Base-by-base conservation (phyloP, 2,113 vertebrate genomes). In the Burhinus oedicnemus region DNA sequence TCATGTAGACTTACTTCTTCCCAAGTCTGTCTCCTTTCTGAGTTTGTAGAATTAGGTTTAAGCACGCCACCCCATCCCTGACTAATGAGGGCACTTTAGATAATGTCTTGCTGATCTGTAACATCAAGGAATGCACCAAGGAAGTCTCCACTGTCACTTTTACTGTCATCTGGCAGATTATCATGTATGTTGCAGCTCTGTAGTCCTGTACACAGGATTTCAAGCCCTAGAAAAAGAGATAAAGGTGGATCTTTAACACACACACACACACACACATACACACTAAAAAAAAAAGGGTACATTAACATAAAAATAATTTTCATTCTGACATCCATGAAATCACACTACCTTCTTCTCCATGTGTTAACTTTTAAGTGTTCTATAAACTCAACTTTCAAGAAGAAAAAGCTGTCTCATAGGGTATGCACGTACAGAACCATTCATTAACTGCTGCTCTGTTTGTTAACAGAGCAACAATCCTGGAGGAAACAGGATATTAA, bases 151-250 rank as follows among this genome's bases (percentile, higher is more conserved):
- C 98, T 36, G 98, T 98, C 80, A 99, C 99, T 97, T 99, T 99
- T 82, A 99, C 98, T 6, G 99, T 98, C 87, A 99, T 97, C 97
- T 99, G 99, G 93, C 98, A 98, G 79, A 99, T 98, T 34, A 99
- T 98, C 99, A 99, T 99, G 90, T 99, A 99, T 5, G 99, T 98
- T 84, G 99, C 98, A 34, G 99, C 99, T 98, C 98, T 99, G 95
- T 99, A 99, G 98, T 99, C 99, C 22, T 95, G 90, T 66, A 99
- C 82, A 29, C 98, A 95, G 5, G 99, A 99, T 97, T 99, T 99
- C 90, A 99, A 97, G 21, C 99, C 99, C 99, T 99, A 97, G 25
- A 45, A 95, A 58, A 87, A 76, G n/a, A 84, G 34, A 85, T 12
- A 45, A 80, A 87, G 30, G n/a, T 75, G 30, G 19, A 19, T 87